Conservation (phyloP, 2,888 invertebrate genomes). For the Polydrusus pterygomalis region DNA sequence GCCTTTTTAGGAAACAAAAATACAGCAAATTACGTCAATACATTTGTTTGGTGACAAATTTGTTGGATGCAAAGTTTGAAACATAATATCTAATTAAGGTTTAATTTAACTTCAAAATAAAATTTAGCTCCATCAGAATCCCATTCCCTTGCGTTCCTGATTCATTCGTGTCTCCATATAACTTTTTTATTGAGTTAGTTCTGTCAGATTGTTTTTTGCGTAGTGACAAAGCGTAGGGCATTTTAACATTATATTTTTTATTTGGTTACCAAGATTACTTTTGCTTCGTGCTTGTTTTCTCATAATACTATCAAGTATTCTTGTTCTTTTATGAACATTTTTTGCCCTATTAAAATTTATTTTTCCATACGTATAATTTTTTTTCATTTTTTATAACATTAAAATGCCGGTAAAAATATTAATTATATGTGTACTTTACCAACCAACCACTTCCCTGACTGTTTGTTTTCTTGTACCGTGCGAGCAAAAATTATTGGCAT, state of each 20-base stretch:
- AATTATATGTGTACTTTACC: too few species aligned
- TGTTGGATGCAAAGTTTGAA: neutral
- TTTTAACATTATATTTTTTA: constrained; percentile 49
- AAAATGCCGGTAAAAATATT: too few species aligned
- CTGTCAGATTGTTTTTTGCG: constrained; percentile 63
- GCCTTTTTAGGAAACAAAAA: too few species aligned
- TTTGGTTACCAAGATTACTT: constrained; percentile 53
- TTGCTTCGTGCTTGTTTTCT: constrained; percentile 24
- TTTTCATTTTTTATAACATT: too few species aligned
- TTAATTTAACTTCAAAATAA: constrained; percentile 28
- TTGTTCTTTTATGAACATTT: constrained; percentile 55
- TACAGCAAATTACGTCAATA: too few species aligned
- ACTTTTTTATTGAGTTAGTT: constrained; percentile 66
- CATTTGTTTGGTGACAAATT: too few species aligned
- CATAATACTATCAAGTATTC: constrained; percentile 34
- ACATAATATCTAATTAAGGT: constrained; percentile 9
- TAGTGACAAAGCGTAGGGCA: constrained; percentile 56
- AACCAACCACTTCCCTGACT: too few species aligned
- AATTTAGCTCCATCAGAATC: constrained; percentile 43
- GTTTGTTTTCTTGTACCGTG: too few species aligned
- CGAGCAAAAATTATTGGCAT: too few species aligned
- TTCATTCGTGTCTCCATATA: constrained; percentile 59
- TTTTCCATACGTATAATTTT: neutral
- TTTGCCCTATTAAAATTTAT: constrained; percentile 36
- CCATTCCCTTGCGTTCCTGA: constrained; percentile 34